These are phyloP conservation scores for Furnarius figulus DNA, from an alignment of 2,113 vertebrate genomes.

Conservation along the genomic window DNA sequence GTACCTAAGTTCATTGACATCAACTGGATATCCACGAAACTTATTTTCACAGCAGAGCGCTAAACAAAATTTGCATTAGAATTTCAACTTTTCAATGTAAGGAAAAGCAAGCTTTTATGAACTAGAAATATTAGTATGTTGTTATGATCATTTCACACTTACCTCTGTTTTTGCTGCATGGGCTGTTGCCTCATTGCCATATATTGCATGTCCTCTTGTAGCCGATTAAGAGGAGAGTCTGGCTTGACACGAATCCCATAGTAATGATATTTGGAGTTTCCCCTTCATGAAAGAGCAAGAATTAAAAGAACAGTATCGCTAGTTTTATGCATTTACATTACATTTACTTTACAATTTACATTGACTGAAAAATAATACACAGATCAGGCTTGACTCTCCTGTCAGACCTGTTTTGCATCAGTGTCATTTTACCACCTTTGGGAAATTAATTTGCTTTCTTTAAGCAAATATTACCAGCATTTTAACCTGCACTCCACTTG, in stretches of 20 bases:
- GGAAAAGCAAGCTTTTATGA: not conserved
- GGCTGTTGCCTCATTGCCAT: constrained; percentile 87
- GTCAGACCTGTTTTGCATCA: not conserved
- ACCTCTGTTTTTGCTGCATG: constrained; percentile 88
- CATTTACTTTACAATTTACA: not conserved
- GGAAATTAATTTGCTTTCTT: not conserved
- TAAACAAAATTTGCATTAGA: not conserved
- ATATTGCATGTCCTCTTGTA: constrained; percentile 87
- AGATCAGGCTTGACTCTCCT: not conserved
- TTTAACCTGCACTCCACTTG: not conserved
- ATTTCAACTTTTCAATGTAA: not conserved
- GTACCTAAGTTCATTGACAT: not conserved
- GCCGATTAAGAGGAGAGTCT: constrained; percentile 84
- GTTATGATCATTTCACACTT: not conserved
- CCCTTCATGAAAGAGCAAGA: constrained; percentile 69
- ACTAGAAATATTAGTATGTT: not conserved
- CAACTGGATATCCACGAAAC: not conserved
- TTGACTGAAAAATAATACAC: not conserved
- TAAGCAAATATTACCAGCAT: not conserved
- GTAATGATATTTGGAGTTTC: constrained; percentile 86
- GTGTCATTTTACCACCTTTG: not conserved
- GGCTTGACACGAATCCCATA: constrained; percentile 87
- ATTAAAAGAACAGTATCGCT: constrained; percentile 6
- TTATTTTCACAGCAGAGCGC: not conserved
- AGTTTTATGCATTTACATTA: not conserved